These are phyloP conservation scores for Acanthisitta chloris DNA, from an alignment of 2,113 vertebrate genomes.

Conservation along the genomic window DNA sequence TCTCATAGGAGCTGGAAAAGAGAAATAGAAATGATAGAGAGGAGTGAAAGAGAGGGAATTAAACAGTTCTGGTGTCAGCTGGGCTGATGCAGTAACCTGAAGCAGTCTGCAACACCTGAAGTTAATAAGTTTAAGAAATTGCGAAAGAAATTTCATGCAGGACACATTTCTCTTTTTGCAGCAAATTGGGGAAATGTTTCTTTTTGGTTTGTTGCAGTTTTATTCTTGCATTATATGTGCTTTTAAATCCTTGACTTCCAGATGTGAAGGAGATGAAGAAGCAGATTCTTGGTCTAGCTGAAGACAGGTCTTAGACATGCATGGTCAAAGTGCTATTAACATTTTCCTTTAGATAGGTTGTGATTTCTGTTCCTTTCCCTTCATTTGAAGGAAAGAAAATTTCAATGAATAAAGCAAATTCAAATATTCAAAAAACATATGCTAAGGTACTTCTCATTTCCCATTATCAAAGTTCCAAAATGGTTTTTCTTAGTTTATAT, in stretches of 20 bases:
- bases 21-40: neutral
- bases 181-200: neutral
- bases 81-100: neutral
- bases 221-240: neutral
- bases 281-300: neutral
- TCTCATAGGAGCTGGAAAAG: neutral
- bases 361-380: neutral
- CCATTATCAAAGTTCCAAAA: fast-evolving
- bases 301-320: neutral
- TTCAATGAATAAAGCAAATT: neutral
- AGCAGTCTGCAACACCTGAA: neutral
- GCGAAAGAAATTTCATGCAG: neutral
- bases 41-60: neutral
- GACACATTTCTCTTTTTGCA: neutral
- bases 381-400: neutral
- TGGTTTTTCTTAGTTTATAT: neutral
- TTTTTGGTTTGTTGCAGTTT: neutral
- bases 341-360: neutral
- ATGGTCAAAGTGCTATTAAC: neutral
- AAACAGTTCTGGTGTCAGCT: neutral
- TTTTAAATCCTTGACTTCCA: neutral
- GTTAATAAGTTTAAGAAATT: neutral
- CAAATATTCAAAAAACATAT: neutral
- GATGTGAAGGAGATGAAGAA: neutral
- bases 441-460: neutral